These are phyloP conservation scores for Crossocerus cetratus DNA, from an alignment of 2,888 invertebrate genomes.

Conservation along the genomic window DNA sequence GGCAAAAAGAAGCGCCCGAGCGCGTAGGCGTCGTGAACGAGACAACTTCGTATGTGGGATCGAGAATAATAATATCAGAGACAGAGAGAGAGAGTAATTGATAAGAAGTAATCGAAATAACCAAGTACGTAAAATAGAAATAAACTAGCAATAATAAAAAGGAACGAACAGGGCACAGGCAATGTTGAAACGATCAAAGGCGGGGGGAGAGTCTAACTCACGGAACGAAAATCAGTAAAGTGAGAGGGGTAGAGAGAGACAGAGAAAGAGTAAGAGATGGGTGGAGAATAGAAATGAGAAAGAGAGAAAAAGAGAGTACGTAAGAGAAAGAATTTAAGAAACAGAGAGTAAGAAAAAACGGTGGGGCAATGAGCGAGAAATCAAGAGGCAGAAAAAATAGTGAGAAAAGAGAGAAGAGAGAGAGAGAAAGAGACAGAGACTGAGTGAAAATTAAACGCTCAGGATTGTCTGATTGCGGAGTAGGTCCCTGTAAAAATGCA, in stretches of 20 bases:
- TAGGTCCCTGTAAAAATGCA: conserved; percentile 77
- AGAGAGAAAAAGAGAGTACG: conserved; percentile 13
- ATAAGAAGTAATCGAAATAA: conserved; percentile 58
- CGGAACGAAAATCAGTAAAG: conserved; percentile 27
- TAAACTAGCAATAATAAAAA: conserved; percentile 76
- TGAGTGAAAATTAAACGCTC: conserved; percentile 72
- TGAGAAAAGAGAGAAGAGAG: conserved; percentile 33
- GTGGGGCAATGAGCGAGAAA: conserved; percentile 75
- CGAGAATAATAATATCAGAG: conserved; percentile 55
- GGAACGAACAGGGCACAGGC: conserved; percentile 78
- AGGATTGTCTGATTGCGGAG: conserved; percentile 77
- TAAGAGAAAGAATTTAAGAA: conserved; percentile 25
- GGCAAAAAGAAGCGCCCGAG: conserved; percentile 50
- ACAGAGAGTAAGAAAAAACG: neutral
- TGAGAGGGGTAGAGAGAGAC: conserved; percentile 25
- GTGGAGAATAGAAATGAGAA: conserved; percentile 9
- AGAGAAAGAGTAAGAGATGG: conserved; percentile 25
- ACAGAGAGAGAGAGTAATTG: conserved; percentile 50
- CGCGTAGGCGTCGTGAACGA: conserved; percentile 62
- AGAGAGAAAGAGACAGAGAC: conserved; percentile 67
- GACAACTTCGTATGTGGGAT: conserved; percentile 62
- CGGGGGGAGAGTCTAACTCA: conserved; percentile 65
- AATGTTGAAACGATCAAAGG: conserved; percentile 80
- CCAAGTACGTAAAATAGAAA: conserved; percentile 75
- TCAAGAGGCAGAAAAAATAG: conserved; percentile 19